Conservation (phyloP, 2,113 vertebrate species). For the Odobenus rosmarus region DNA sequence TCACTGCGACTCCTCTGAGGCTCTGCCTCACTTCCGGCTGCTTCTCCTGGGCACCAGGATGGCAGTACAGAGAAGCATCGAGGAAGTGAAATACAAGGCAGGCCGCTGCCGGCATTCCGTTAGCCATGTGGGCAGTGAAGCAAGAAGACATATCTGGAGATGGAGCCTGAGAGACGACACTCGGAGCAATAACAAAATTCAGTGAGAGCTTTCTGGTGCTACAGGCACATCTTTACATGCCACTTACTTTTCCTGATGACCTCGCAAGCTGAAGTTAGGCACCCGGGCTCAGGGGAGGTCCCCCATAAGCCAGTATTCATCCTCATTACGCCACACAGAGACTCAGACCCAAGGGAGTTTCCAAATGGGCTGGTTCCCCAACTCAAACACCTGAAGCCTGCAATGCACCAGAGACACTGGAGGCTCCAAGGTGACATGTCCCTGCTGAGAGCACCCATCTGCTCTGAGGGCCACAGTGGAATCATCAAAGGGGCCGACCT, state of each 20-base stretch:
- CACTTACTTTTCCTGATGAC: too few species aligned
- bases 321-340: background rate
- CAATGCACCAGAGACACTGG: background rate
- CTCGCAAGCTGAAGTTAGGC: background rate
- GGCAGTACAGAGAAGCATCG: background rate
- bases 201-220: too few species aligned
- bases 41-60: background rate
- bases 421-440: background rate
- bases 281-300: background rate
- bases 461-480: background rate
- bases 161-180: background rate
- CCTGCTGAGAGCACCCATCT: background rate
- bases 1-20: background rate
- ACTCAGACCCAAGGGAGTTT: background rate
- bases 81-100: background rate
- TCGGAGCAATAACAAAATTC: background rate
- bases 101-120: too few species aligned
- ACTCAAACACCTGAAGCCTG: background rate
- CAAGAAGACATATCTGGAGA: background rate
- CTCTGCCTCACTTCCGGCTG: too few species aligned
- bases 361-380: background rate
- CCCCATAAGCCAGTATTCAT: background rate
- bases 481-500: background rate
- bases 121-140: background rate
- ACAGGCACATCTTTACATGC: accelerated